Conservation (phyloP, 2,888 invertebrate species). For the Trissolcus japonicus region DNA sequence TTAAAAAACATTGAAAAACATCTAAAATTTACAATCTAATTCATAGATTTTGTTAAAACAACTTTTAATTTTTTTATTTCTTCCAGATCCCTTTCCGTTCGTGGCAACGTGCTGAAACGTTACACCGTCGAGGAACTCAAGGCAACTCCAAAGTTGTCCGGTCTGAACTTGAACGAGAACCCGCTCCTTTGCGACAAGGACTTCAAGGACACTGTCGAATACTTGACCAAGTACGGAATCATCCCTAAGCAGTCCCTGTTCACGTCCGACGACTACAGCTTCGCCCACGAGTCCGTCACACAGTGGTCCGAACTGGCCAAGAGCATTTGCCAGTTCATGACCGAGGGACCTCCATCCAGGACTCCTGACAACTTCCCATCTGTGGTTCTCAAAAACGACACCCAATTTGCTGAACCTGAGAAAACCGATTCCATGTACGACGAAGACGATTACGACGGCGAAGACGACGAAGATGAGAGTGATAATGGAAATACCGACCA, state of each 20-base stretch:
- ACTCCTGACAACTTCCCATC: conserved; percentile 36
- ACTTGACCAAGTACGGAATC: conserved; percentile 80
- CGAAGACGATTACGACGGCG: conserved; percentile 20
- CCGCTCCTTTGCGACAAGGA: conserved; percentile 83
- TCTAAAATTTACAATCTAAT: not conserved
- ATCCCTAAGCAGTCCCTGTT: conserved; percentile 76
- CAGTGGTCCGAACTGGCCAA: conserved; percentile 74
- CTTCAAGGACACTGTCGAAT: conserved; percentile 82
- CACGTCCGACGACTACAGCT: conserved; percentile 57
- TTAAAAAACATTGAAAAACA: not conserved
- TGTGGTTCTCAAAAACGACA: not conserved
- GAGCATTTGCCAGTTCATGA: conserved; percentile 66
- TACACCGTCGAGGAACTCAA: conserved; percentile 80
- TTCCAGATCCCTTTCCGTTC: conserved; percentile 69
- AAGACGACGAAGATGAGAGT: conserved; percentile 42
- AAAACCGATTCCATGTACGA: conserved; percentile 11
- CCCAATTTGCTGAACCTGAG: not conserved
- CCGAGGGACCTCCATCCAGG: conserved; percentile 67
- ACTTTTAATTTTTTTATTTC: not conserved
- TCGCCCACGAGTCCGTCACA: conserved; percentile 63
- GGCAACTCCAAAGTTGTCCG: conserved; percentile 79
- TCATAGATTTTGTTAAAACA: not conserved
- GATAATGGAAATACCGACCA: conserved; percentile 29
- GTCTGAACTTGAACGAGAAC: conserved; percentile 82
- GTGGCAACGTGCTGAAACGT: conserved; percentile 68